Evolutionary conservation across 2,113 vertebrate genomes (phyloP).

Genomic region (Xerus inauris): DNA sequence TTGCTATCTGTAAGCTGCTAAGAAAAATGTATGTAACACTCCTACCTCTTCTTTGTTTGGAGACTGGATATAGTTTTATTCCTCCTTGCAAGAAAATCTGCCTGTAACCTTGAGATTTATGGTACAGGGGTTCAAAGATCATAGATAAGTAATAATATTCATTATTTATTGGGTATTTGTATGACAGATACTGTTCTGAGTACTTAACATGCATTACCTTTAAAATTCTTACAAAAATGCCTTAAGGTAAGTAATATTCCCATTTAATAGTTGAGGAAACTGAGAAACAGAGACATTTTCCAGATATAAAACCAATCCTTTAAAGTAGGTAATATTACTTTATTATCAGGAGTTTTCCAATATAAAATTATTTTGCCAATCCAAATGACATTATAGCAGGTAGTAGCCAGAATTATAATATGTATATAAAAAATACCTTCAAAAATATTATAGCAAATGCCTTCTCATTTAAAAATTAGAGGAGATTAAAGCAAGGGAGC

Average conservation of each 20-base stretch:
- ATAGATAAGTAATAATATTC: neutral
- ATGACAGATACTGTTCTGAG: neutral
- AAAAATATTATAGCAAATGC: neutral
- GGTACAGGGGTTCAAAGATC: neutral
- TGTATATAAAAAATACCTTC: neutral
- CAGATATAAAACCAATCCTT: neutral
- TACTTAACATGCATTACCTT: neutral
- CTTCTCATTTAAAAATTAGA: conserved; percentile 3
- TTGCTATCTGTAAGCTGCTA: conserved; percentile 52
- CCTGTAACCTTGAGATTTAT: neutral
- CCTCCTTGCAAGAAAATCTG: neutral
- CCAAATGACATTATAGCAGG: neutral
- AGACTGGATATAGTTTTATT: conserved; percentile 30
- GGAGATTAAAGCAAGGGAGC: neutral
- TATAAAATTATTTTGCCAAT: neutral
- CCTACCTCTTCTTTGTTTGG: conserved; percentile 16
- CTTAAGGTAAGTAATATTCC: neutral
- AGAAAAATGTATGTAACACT: conserved; percentile 48
- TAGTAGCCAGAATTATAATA: neutral
- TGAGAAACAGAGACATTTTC: conserved; percentile 26
- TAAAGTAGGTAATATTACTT: neutral
- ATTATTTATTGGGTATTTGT: neutral
- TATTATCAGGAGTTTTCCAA: neutral
- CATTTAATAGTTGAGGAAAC: neutral
- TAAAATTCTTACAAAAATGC: neutral